Conservation (phyloP, 2,888 invertebrate genomes). For the Antitype chi region DNA sequence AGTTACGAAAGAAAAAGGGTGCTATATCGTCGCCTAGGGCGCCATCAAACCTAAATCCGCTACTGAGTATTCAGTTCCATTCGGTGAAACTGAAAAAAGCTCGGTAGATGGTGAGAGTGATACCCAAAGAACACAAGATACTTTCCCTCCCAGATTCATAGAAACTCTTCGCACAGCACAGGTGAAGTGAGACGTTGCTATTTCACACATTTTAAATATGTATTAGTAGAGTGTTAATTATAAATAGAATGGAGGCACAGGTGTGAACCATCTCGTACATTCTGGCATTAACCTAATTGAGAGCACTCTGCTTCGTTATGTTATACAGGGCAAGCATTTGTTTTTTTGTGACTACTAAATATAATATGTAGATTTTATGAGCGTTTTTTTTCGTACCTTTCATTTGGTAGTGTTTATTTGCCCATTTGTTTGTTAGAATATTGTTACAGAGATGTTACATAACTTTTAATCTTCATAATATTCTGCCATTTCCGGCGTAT, state of each 20-base stretch:
- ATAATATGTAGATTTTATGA: conserved; percentile 32
- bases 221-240: conserved; percentile 45
- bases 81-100: too few species aligned
- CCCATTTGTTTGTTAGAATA: too few species aligned
- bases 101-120: not conserved
- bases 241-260: conserved; percentile 65
- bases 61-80: too few species aligned
- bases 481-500: too few species aligned
- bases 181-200: conserved; percentile 21
- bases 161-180: conserved; percentile 43
- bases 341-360: conserved; percentile 42
- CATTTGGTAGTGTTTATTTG: not conserved
- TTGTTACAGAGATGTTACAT: too few species aligned
- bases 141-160: not conserved
- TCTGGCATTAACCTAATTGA: conserved; percentile 64
- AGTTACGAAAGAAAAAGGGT: too few species aligned
- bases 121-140: not conserved
- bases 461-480: too few species aligned
- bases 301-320: conserved; percentile 52
- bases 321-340: conserved; percentile 35
- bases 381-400: conserved; percentile 13
- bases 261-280: conserved; percentile 58
- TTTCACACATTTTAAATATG: conserved; percentile 48
- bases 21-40: too few species aligned
- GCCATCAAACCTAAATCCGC: too few species aligned